Evolutionary conservation across 2,888 invertebrate species (phyloP).

Genomic region (Meiosimyza decipiens): DNA sequence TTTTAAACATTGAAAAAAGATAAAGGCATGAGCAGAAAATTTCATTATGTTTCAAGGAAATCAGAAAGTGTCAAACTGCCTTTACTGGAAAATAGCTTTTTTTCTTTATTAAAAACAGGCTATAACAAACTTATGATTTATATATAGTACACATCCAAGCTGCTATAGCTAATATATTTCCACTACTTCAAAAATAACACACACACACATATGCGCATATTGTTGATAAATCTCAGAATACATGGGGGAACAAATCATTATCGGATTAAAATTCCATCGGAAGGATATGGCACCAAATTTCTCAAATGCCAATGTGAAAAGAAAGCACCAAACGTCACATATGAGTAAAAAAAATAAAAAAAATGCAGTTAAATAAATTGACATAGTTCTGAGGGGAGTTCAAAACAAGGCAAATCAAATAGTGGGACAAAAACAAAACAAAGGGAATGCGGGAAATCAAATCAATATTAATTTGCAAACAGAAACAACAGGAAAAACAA

Average conservation of each 20-base stretch:
- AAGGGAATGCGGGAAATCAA: slow-evolving; percentile 43
- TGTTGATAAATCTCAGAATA: neutral
- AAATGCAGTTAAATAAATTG: slow-evolving; percentile 13
- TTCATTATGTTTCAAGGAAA: no score
- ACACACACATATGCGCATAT: no score
- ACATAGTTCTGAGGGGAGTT: slow-evolving; percentile 10
- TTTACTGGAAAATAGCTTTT: no score
- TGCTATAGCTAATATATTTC: no score
- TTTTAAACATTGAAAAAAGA: no score
- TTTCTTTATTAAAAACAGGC: no score
- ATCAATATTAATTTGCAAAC: slow-evolving; percentile 50
- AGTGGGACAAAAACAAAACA: slow-evolving; percentile 29
- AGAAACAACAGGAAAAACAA: slow-evolving; percentile 35
- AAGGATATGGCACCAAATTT: slow-evolving; percentile 37
- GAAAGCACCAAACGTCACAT: neutral
- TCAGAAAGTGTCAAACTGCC: no score
- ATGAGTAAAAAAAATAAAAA: neutral
- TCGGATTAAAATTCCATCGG: slow-evolving; percentile 48
- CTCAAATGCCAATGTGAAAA: slow-evolving; percentile 21
- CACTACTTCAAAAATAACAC: no score
- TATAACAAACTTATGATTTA: no score
- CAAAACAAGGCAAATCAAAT: neutral
- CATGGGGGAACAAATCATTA: slow-evolving; percentile 41
- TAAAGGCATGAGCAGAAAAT: no score
- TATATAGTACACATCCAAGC: no score